Evolutionary conservation across 2,888 invertebrate genomes (phyloP).

Genomic region (Myopa testacea): DNA sequence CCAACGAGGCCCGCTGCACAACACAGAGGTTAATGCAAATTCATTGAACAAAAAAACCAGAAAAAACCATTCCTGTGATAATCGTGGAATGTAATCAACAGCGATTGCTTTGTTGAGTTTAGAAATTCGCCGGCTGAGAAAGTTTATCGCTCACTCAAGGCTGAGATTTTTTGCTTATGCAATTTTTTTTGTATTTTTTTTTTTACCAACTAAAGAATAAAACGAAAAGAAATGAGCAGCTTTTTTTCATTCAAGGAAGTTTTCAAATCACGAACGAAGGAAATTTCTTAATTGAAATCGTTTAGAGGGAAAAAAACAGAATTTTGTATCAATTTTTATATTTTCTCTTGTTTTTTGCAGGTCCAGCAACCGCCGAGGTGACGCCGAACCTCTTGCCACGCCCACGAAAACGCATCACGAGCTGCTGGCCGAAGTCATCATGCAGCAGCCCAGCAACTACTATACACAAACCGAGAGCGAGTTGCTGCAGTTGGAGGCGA

Average conservation of each 20-base stretch:
- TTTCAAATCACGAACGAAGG: too few species aligned
- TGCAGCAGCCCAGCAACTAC: conserved; percentile 64
- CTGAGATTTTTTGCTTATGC: too few species aligned
- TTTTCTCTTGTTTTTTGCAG: conserved; percentile 21
- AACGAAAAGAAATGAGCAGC: too few species aligned
- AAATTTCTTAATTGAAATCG: too few species aligned
- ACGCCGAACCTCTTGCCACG: conserved; percentile 10
- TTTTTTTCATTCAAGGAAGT: too few species aligned
- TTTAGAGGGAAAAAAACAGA: background rate
- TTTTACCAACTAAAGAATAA: too few species aligned
- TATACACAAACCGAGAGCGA: conserved; percentile 67
- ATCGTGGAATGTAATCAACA: background rate
- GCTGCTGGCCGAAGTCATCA: conserved; percentile 53
- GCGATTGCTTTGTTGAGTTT: background rate
- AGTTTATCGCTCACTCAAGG: background rate
- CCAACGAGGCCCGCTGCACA: background rate
- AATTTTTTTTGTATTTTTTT: too few species aligned
- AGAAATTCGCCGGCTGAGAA: background rate
- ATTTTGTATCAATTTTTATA: background rate
- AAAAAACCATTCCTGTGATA: background rate
- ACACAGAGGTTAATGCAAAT: conserved; percentile 9
- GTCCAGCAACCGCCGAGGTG: conserved; percentile 25
- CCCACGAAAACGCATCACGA: conserved; percentile 51
- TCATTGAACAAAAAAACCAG: too few species aligned
- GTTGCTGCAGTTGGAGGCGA: conserved; percentile 63